Evolutionary conservation across 2,888 invertebrate species (phyloP), one percentile per base, ranked within the genome.

Genomic region (Drosophila kuntzei): DNA sequence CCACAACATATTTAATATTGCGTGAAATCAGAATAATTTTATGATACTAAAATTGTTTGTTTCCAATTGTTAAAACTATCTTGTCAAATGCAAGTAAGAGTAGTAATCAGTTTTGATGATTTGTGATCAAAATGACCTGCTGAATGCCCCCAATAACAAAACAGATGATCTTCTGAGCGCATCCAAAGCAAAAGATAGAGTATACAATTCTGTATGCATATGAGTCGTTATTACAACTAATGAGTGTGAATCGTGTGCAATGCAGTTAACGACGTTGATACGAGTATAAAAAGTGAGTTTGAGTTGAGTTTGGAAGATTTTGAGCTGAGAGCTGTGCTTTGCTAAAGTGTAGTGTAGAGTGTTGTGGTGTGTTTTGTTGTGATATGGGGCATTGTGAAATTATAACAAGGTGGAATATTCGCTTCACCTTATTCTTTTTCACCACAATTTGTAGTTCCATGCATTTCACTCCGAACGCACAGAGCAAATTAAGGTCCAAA

Each of bases 311-410:
- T 50, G 34, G 22, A 50, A 22, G 9, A 18, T n/a, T 34, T 5
- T 20, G 29, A 46, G 16, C 11, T 11, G n/a, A 25, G 14, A 25
- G n/a, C 11, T 12, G 46, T 18, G 16, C 34, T 16, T 27, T 11
- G 46, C 16, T 32, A 5, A 32, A 12, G 12, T 32, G 37, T 11
- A 9, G 8, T 47, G 12, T 32, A 11, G 12, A 18, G 7, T 37
- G 9, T 9, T 47, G 29, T 47, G 47, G 12, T 43, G 18, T 36
- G 18, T 37, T 37, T 25, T 25, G 25, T 25, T 25, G 34, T 57
- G 54, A 27, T 36, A 36, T 36, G 53, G 5, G 6, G 1, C 7
- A 25, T 25, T 8, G 27, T 27, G 27, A 27, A 27, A 27, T 27
- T 27, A 7, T 27, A 27, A 7, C 27, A 27, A 1, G 6, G 2